Conservation (phyloP, 30 jellyfish, hydroid and myxozoan genomes). For the Hydractinia symbiolongicarpus region DNA sequence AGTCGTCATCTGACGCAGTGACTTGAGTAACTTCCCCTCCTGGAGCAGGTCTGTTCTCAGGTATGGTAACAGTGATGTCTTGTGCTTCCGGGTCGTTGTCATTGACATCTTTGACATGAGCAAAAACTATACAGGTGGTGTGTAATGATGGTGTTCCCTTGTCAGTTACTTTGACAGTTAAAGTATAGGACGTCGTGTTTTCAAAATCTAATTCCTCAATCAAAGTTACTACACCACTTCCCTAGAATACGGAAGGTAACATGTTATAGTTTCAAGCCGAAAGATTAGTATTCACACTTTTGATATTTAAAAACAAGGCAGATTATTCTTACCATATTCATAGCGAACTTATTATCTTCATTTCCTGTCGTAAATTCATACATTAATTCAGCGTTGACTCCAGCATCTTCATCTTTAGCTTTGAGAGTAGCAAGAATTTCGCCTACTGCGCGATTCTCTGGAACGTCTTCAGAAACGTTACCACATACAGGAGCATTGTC, state of each 20-base stretch:
- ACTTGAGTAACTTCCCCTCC: slow-evolving; percentile 29
- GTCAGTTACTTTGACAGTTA: background rate
- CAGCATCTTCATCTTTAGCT: slow-evolving; percentile 58
- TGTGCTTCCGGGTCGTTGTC: slow-evolving; percentile 20
- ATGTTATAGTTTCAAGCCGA: too few species aligned
- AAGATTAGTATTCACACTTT: too few species aligned
- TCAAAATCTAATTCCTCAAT: background rate
- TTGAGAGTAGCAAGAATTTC: slow-evolving; percentile 22
- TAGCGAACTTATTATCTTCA: background rate
- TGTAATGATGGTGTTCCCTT: background rate
- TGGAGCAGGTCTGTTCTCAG: slow-evolving; percentile 47
- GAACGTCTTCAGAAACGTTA: slow-evolving; percentile 22
- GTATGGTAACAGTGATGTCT: background rate
- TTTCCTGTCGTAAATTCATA: background rate
- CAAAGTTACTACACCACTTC: too few species aligned
- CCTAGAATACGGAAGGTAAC: too few species aligned
- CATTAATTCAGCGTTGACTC: slow-evolving; percentile 34
- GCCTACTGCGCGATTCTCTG: slow-evolving; percentile 47
- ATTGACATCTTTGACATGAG: background rate
- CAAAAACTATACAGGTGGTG: background rate
- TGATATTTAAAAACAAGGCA: too few species aligned
- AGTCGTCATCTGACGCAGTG: slow-evolving; percentile 68
- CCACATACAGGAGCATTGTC: slow-evolving; percentile 13
- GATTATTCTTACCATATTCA: background rate
- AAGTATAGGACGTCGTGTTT: background rate